phyloP scores from a whole-genome alignment of 2,797 vertebrate genomes.

The Protosalanx chinensis region DNA sequence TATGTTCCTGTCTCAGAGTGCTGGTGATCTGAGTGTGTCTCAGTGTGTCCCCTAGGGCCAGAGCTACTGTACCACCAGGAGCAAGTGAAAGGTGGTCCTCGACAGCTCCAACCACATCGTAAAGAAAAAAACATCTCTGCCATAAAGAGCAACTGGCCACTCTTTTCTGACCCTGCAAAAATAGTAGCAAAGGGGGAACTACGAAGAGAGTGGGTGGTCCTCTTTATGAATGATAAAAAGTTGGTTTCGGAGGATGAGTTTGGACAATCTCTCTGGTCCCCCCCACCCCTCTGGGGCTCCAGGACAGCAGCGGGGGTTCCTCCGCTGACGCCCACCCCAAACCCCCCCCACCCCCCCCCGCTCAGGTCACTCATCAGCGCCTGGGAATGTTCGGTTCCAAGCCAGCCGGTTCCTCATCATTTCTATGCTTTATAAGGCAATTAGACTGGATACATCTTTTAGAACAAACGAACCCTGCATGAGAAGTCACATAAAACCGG shows the following conservation, averaged over 20 bases:
- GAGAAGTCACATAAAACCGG: too few relatives aligned
- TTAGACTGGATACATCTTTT: not conserved
- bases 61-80: constrained; percentile 55
- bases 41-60: not conserved
- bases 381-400: constrained; percentile 28
- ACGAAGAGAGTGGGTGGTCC: constrained; percentile 75
- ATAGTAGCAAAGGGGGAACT: constrained; percentile 62
- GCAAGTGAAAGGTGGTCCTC: constrained; percentile 74
- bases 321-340: constrained; percentile 11
- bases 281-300: constrained; percentile 22
- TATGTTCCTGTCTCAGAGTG: not conserved
- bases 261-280: constrained; percentile 28
- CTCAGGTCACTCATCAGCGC: constrained; percentile 31
- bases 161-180: constrained; percentile 74
- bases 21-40: not conserved
- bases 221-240: constrained; percentile 51
- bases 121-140: constrained; percentile 72
- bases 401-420: not conserved
- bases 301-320: constrained; percentile 17
- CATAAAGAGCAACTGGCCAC: constrained; percentile 79
- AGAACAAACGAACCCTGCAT: not conserved
- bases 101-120: constrained; percentile 79
- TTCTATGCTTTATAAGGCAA: not conserved
- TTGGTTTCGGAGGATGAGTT: constrained; percentile 27
- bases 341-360: constrained; percentile 11